Conservation (phyloP, 2,888 invertebrate species). For the Drosophila koepferae region DNA sequence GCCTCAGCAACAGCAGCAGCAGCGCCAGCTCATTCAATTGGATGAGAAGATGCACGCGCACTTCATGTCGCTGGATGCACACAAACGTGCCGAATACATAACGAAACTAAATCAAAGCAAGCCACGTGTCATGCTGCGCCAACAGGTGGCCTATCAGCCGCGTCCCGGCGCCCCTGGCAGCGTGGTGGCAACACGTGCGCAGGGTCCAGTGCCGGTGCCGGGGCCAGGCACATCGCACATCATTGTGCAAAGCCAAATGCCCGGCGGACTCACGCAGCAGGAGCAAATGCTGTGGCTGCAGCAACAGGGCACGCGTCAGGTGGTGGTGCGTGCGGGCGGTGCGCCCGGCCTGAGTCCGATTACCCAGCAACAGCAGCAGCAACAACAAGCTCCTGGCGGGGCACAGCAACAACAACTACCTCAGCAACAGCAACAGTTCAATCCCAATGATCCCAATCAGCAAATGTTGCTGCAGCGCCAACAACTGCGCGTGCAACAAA, state of each 20-base stretch:
- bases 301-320: slow-evolving; percentile 88
- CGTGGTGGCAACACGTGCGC: slow-evolving; percentile 85
- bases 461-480: slow-evolving; percentile 83
- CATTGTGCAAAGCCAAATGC: slow-evolving; percentile 89
- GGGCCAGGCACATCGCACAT: slow-evolving; percentile 86
- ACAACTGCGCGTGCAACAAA: slow-evolving; percentile 83
- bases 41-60: slow-evolving; percentile 94
- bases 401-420: slow-evolving; percentile 60
- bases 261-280: slow-evolving; percentile 88
- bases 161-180: slow-evolving; percentile 83
- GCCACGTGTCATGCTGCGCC: slow-evolving; percentile 87
- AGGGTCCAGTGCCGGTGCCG: slow-evolving; percentile 83
- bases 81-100: slow-evolving; percentile 92
- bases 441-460: slow-evolving; percentile 83
- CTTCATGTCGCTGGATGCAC: slow-evolving; percentile 92
- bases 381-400: slow-evolving; percentile 49
- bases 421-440: slow-evolving; percentile 71
- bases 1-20: slow-evolving; percentile 81
- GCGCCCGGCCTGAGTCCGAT: slow-evolving; percentile 84
- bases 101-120: slow-evolving; percentile 91
- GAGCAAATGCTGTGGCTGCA: slow-evolving; percentile 90
- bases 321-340: slow-evolving; percentile 86
- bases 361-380: slow-evolving; percentile 71
- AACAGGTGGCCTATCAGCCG: slow-evolving; percentile 86
- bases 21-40: slow-evolving; percentile 91